Evolutionary conservation across 2,888 invertebrate genomes (phyloP), one percentile per base, ranked within the genome.

Genomic region (Coleophora flavipennella): DNA sequence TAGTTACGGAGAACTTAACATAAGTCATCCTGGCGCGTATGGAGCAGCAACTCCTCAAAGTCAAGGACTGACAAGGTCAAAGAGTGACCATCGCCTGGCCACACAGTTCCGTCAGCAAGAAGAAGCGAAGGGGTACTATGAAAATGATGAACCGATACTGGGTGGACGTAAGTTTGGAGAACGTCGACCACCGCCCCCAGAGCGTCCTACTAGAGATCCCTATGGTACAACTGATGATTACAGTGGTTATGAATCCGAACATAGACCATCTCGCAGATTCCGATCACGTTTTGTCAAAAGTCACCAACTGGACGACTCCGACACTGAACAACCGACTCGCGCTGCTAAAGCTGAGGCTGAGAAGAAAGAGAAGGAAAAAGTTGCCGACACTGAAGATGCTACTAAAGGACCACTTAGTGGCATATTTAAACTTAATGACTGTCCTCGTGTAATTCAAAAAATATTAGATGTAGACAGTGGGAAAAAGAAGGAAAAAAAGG

Each of bases 1-100:
- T 36, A 92, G 93, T 43, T 96, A 91, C 59, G 97, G 97, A 35
- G 97, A 97, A 68, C 83, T 97, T 33, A 95, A 94, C 62, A 94
- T 95, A 49, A 89, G 88, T 60, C 84, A 86, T 44, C 86, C 90
- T 39, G 89, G 88, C 45, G 85, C 87, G 36, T 87, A 90, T 53
- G 80, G 88, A 46, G 80, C 86, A 20, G 78, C 89, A 45, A 54
- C 90, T 37, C 89, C 88, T 37, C 89, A 89, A 36, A 70, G 45
- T 32, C 92, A 92, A 33, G 95, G 95, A 1, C 79, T 97, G 12
- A 95, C 96, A 88, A 87, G 96, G 49, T 96, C 95, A 46, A 96
- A 97, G 74, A 96, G 96, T 68, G 96, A 97, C 67, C 96, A 96
- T 72, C 89, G 96, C 31, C 79, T 97, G 45, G 95, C 96, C 8